phyloP scores from a whole-genome alignment of 2,888 invertebrate genomes.

The Apotomis turbidana region DNA sequence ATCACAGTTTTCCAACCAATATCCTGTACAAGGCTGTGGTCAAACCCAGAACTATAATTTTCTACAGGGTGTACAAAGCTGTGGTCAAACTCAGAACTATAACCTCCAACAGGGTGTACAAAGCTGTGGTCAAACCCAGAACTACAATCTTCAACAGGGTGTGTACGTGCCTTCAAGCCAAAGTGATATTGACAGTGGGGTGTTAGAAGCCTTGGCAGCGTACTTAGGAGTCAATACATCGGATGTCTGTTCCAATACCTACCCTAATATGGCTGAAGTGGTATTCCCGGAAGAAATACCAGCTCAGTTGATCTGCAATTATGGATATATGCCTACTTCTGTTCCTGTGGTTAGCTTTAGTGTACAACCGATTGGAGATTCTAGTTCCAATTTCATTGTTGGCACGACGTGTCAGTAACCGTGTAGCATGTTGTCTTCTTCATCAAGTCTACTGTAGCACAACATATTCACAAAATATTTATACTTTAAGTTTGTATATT shows the following conservation, averaged over 20 bases:
- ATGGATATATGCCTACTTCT: constrained; percentile 51
- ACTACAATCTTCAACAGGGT: background rate
- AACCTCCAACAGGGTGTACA: background rate
- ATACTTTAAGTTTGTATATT: too few species aligned
- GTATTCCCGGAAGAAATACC: constrained; percentile 58
- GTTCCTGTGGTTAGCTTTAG: constrained; percentile 56
- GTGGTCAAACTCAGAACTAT: too few species aligned
- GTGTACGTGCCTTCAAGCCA: background rate
- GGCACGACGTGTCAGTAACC: constrained; percentile 43
- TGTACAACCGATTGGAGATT: constrained; percentile 53
- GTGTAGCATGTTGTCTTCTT: too few species aligned
- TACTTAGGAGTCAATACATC: constrained; percentile 1
- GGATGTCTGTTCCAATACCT: background rate
- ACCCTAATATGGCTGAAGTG: constrained; percentile 52
- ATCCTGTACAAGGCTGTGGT: background rate
- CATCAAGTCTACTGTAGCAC: too few species aligned
- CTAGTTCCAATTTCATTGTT: constrained; percentile 42
- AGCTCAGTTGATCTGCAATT: constrained; percentile 56
- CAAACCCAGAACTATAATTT: too few species aligned
- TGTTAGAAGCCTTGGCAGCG: constrained; percentile 8
- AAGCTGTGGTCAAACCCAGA: background rate
- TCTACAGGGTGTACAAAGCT: background rate
- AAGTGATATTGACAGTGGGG: background rate
- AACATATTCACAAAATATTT: too few species aligned
- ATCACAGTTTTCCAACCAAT: background rate